Conservation (phyloP, 2,113 vertebrate genomes). For the Petaurus breviceps region DNA sequence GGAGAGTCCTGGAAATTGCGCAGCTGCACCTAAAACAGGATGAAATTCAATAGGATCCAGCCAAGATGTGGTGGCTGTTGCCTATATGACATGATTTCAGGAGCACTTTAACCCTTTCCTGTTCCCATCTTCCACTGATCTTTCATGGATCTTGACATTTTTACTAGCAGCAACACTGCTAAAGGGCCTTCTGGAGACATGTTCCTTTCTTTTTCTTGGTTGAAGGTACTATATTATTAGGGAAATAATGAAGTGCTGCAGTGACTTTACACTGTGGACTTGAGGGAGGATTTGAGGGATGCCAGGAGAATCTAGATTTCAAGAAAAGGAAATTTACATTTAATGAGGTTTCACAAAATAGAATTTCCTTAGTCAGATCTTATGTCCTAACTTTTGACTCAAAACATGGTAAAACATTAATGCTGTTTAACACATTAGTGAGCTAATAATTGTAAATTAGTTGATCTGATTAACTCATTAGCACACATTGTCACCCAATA, state of each 20-base stretch:
- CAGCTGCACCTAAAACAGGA: not conserved
- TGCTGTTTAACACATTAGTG: conserved; percentile 70
- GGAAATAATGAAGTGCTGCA: not conserved
- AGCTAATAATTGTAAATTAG: conserved; percentile 50
- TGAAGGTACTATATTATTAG: conserved; percentile 58
- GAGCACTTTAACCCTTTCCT: not conserved
- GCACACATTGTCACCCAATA: conserved; percentile 71
- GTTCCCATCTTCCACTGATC: not conserved
- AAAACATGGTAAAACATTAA: not conserved
- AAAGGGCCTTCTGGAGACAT: not conserved
- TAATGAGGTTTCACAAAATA: not conserved
- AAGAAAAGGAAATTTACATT: not conserved
- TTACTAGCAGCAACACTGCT: not conserved
- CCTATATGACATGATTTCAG: not conserved
- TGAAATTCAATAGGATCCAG: not conserved
- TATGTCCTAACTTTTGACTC: not conserved
- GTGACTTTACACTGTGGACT: not conserved
- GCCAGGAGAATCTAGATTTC: not conserved
- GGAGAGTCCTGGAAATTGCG: not conserved
- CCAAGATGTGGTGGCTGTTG: not conserved
- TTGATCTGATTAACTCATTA: conserved; percentile 72
- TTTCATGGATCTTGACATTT: not conserved
- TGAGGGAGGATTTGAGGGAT: not conserved
- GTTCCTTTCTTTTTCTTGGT: conserved; percentile 25
- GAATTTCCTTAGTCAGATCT: not conserved